Conservation (phyloP, 2,797 vertebrate genomes). For the Numenius phaeopus region DNA sequence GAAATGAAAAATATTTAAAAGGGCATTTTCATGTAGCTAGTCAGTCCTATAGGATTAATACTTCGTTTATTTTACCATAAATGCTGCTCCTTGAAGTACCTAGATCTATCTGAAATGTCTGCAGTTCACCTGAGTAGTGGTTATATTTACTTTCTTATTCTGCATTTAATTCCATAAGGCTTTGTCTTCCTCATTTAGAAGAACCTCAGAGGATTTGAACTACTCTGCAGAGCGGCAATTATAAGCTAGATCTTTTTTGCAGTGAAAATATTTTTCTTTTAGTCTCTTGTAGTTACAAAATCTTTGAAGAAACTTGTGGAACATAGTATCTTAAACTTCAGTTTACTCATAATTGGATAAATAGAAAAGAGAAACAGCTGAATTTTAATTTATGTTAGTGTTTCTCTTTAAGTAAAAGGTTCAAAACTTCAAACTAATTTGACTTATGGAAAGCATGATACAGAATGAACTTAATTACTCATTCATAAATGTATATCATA, state of each 20-base stretch:
- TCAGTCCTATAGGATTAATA: background rate
- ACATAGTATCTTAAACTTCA: background rate
- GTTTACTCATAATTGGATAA: accelerated
- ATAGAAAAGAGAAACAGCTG: background rate
- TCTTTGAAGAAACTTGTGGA: background rate
- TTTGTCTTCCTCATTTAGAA: background rate
- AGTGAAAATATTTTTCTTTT: background rate
- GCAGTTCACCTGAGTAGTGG: background rate
- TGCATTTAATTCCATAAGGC: background rate
- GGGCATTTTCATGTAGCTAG: background rate
- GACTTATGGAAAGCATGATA: background rate
- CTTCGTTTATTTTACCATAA: background rate
- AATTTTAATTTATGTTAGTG: background rate
- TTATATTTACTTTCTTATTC: background rate
- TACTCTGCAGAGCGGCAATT: background rate
- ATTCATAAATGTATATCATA: background rate
- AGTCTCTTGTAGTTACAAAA: background rate
- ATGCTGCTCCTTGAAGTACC: background rate
- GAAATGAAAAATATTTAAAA: background rate
- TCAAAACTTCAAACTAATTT: background rate
- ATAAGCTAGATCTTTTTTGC: background rate
- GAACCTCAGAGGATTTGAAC: background rate
- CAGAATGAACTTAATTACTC: background rate
- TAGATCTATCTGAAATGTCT: background rate
- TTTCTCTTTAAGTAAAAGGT: background rate